These are phyloP conservation scores for Drosophila niveifrons DNA, from an alignment of 2,888 invertebrate species.

Conservation along the genomic window DNA sequence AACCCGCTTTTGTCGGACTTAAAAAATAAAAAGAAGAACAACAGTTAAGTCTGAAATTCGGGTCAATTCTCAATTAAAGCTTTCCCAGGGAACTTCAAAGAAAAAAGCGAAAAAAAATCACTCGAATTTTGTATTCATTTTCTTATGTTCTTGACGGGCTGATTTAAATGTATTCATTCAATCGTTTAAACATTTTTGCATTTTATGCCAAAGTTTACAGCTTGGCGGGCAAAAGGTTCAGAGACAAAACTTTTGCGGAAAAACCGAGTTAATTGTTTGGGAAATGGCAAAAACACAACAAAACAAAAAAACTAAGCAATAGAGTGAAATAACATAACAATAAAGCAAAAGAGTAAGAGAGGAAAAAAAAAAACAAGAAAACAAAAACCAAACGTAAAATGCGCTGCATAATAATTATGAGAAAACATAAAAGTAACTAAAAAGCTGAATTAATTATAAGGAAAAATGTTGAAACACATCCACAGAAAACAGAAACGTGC, in stretches of 20 bases:
- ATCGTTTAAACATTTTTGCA: slow-evolving; percentile 20
- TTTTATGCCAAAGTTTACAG: slow-evolving; percentile 23
- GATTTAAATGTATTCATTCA: slow-evolving; percentile 53
- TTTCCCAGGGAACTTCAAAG: slow-evolving; percentile 34
- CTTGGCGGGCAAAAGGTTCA: slow-evolving; percentile 30
- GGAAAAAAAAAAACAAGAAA: slow-evolving; percentile 23
- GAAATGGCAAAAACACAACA: slow-evolving; percentile 31
- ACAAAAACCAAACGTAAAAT: slow-evolving; percentile 27
- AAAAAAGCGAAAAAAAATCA: slow-evolving; percentile 1
- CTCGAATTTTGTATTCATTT: slow-evolving; percentile 21
- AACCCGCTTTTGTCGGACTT: slow-evolving; percentile 35
- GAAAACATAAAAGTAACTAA: slow-evolving; percentile 65
- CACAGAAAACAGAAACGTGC: slow-evolving; percentile 25
- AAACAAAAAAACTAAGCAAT: slow-evolving; percentile 16
- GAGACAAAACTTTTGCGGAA: slow-evolving; percentile 44
- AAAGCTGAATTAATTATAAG: slow-evolving; percentile 70
- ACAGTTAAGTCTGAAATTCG: slow-evolving; percentile 38
- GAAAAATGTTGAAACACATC: slow-evolving; percentile 48
- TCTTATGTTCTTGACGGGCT: slow-evolving; percentile 7
- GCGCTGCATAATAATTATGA: slow-evolving; percentile 76
- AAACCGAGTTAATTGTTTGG: slow-evolving; percentile 70
- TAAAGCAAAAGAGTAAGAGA: slow-evolving; percentile 21
- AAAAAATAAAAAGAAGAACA: slow-evolving; percentile 2
- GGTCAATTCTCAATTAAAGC: slow-evolving; percentile 37
- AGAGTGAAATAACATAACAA: slow-evolving; percentile 29